Base-by-base conservation (phyloP, 1,140 invertebrate species). In the Orussus abietinus region DNA sequence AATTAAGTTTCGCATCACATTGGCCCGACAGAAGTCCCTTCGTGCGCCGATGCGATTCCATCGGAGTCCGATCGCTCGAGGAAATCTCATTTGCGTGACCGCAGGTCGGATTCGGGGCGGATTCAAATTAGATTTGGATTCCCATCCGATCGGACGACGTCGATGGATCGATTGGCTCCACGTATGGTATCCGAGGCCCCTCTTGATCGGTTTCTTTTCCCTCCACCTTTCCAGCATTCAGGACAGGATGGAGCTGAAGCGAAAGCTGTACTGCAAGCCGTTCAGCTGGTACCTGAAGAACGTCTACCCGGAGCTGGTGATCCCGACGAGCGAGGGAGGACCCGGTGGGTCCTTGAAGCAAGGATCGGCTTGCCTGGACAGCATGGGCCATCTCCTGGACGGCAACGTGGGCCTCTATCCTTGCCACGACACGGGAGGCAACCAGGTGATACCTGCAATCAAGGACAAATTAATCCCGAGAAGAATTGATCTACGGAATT, bases 261-360 rank as follows among this genome's bases (percentile, higher is more conserved):
- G 88, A 57, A 80, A 80, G 53, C 75, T 98, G 11, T 78, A 92
- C 30, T 98, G 96, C 72, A 95, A 97, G 65, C 83, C 88, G 6
- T 99, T 99, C 75, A 85, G 88, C 55, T 99, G 96, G 96, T 99
- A 96, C 74, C 68, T 99, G 56, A 82, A 94, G 51, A 88, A 98
- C 64, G 92, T 99, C 14, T 98, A 96, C 75, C 95, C 95, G 9
- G 91, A 96, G 71, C 74, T 96, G 35, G 78, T 84, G 57, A 80
- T 90, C 38, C 89, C 89, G 1, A 77, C 79, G 14, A 77, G 78
- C 4, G 59, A 77, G 42, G 75, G 74, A 2, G 72, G 76, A 3
- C 74, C 76, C 10, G 67, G 78, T 5, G 77, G 79, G 10, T 77
- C 80, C 44, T 72, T 91, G 18, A 79, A 85, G 46, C 92, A 96